Evolutionary conservation across 2,797 vertebrate species (phyloP), one percentile per base, ranked within the genome.

Genomic region (Onychomys leucogaster): DNA sequence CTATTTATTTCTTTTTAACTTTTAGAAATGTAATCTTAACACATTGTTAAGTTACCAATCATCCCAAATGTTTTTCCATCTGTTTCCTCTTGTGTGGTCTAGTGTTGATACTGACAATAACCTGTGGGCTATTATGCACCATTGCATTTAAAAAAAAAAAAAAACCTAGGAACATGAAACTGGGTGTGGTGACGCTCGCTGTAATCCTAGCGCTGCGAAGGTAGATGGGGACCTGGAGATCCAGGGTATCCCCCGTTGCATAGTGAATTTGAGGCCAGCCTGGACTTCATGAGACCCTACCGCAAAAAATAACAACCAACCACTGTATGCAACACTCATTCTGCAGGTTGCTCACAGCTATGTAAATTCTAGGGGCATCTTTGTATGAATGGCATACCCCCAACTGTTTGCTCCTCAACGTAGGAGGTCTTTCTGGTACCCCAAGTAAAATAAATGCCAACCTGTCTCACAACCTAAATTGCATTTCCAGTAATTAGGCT

Each of bases 61-160:
- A 95, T 63, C 81, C 82, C 95, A 91, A 97, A 86, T 96, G 89
- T 96, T 97, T 92, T 86, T 73, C 95, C 95, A 88, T 93, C 96
- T 97, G 96, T 93, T 93, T 88, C 63, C 65, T 95, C 63, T 77
- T 73, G 34, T 43, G 25, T 90, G 76, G 65, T 85, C 65, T 89
- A 75, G 5, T 57, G 61, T 91, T 61, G 4, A 81, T 91, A 63
- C 85, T 69, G 76, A 93, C 49, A 95, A 46, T 71, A 90, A 81
- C 91, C 86, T 92, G 55, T 90, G 83, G 46, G 89, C 63, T 83
- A 52, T 94, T 95, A n/a, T 89, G n/a, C 76, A 71, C 17, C 37
- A 89, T 43, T 76, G 52, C 37, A 61, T 76, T 76, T 2, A 69
- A 69, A 85, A 84, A 49, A 55, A 55, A 55, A 83, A 32, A 41